phyloP scores from a whole-genome alignment of 2,113 vertebrate species.

The Paramormyrops kingsleyae region DNA sequence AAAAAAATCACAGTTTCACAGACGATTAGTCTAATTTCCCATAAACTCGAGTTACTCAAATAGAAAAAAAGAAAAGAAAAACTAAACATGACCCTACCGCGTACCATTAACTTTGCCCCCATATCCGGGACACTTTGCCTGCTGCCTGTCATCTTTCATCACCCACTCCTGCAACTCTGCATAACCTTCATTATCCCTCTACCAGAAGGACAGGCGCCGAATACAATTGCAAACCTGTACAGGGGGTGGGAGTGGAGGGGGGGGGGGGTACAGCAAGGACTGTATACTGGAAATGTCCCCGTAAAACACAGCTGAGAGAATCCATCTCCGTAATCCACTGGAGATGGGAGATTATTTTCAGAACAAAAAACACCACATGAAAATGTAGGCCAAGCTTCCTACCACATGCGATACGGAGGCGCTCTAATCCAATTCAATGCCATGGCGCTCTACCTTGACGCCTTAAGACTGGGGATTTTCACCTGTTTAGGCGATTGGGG shows the following conservation, averaged over 20 bases:
- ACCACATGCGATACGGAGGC: constrained; percentile 27
- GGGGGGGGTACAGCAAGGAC: constrained; percentile 18
- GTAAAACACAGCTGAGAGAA: constrained; percentile 37
- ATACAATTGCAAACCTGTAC: constrained; percentile 33
- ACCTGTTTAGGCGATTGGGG: constrained; percentile 24
- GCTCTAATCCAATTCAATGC: constrained; percentile 24
- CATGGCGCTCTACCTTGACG: not conserved
- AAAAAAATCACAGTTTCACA: constrained; percentile 24
- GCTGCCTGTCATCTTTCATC: constrained; percentile 30
- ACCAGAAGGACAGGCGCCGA: constrained; percentile 32
- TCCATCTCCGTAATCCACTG: constrained; percentile 38
- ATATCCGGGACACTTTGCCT: constrained; percentile 27
- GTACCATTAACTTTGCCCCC: constrained; percentile 19
- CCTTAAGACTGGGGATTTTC: constrained; percentile 14
- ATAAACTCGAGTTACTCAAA: constrained; percentile 5
- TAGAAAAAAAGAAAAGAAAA: not conserved
- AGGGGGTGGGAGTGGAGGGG: constrained; percentile 13
- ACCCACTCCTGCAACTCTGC: constrained; percentile 32
- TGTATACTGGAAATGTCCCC: constrained; percentile 33
- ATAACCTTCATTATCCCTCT: constrained; percentile 41
- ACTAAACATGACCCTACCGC: not conserved
- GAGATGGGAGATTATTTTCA: constrained; percentile 45
- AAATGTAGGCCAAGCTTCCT: constrained; percentile 44
- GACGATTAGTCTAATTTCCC: constrained; percentile 5
- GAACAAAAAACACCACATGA: constrained; percentile 30